A percentile compares a stretch with the other conserved stretches of the same genome.
Conservation (phyloP, 2,113 vertebrate species). For the Megalops atlanticus region DNA sequence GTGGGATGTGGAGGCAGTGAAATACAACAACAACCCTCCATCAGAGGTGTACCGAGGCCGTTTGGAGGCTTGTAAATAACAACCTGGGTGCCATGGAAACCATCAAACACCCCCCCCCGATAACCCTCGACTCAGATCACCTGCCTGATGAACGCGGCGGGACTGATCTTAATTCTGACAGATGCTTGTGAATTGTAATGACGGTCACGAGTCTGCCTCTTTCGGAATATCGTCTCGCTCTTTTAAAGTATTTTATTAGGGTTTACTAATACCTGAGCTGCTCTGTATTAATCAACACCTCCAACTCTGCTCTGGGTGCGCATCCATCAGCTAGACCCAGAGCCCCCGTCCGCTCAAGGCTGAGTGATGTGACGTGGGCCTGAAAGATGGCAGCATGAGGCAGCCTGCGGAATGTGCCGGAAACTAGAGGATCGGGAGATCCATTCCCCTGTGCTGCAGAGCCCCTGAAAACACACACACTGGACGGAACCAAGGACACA, state of each 20-base stretch:
- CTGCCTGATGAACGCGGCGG: neutral
- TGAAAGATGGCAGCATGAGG: neutral
- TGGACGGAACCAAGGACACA: neutral
- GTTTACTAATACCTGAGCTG: neutral
- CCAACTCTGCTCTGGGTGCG: neutral
- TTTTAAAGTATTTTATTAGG: constrained; percentile 15
- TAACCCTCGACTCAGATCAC: neutral
- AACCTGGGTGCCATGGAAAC: neutral
- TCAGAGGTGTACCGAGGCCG: constrained; percentile 1
- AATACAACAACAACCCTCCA: neutral
- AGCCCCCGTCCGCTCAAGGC: neutral
- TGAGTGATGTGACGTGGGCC: neutral
- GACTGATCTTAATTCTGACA: neutral
- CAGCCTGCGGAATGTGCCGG: no score
- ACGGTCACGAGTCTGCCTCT: neutral
- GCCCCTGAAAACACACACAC: neutral
- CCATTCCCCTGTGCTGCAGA: neutral
- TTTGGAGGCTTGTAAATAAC: constrained; percentile 5
- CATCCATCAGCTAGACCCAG: neutral
- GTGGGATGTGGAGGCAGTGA: neutral
- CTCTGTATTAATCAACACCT: constrained; percentile 14
- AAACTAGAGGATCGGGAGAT: neutral
- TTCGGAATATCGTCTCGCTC: neutral
- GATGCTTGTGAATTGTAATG: neutral
- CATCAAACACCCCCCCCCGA: neutral